phyloP scores from a whole-genome alignment of 2,113 vertebrate genomes.

The Petroica traversi region DNA sequence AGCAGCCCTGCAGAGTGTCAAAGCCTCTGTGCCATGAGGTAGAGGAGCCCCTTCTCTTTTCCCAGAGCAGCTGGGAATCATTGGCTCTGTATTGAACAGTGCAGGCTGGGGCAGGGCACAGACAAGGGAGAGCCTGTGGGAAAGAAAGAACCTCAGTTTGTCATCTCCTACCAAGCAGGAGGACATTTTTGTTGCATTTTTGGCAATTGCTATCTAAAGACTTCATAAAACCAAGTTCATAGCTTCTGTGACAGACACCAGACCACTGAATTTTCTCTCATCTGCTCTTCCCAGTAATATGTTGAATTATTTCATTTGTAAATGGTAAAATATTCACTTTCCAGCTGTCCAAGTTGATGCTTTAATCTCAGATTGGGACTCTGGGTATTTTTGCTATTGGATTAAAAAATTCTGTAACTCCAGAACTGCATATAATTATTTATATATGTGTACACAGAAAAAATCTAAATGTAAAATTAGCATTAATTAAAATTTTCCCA shows the following conservation, averaged over 20 bases:
- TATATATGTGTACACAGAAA: background rate
- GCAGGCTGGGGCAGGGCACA: background rate
- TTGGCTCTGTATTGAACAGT: background rate
- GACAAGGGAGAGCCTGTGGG: background rate
- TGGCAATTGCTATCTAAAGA: background rate
- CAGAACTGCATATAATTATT: background rate
- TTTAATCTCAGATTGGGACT: background rate
- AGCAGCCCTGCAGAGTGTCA: too few species aligned
- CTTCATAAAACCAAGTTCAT: background rate
- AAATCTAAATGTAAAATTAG: constrained; percentile 42
- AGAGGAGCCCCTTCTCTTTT: background rate
- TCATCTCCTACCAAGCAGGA: accelerated
- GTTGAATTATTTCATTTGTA: background rate
- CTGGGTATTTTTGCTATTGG: background rate
- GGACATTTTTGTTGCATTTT: background rate
- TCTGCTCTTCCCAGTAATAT: background rate
- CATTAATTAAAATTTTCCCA: constrained; percentile 48
- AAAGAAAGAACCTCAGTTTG: background rate
- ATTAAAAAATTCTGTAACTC: background rate
- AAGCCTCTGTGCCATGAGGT: background rate
- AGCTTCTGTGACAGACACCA: background rate
- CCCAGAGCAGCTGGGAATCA: background rate
- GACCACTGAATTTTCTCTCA: background rate
- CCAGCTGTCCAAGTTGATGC: background rate
- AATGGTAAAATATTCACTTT: background rate